Conservation (phyloP, 2,113 vertebrate species). For the Myotis davidii region DNA sequence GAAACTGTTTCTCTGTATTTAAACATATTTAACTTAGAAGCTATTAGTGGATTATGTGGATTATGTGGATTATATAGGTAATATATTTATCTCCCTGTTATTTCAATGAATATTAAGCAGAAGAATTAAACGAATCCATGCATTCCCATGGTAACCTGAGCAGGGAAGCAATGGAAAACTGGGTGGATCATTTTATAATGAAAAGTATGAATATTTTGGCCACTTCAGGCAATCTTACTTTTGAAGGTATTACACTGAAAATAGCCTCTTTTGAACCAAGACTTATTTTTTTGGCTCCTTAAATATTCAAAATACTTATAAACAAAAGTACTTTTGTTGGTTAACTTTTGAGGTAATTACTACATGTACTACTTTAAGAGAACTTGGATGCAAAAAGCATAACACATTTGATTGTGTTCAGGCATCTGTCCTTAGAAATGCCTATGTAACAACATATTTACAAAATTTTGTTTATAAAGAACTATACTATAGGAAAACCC, state of each 20-base stretch:
- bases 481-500: neutral
- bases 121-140: neutral
- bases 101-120: slow-evolving; percentile 15
- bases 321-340: slow-evolving; percentile 11
- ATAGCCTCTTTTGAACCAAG: neutral
- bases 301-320: slow-evolving; percentile 7
- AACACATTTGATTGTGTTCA: neutral
- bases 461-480: neutral
- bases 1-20: slow-evolving; percentile 7
- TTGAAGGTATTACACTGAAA: neutral
- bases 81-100: neutral
- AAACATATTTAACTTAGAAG: slow-evolving; percentile 38
- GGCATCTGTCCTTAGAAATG: neutral
- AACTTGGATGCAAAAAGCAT: neutral
- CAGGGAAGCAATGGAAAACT: neutral
- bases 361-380: neutral
- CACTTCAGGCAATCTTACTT: neutral
- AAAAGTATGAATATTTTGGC: slow-evolving; percentile 32
- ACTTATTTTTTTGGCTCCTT: neutral
- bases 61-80: neutral
- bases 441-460: neutral
- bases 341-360: neutral
- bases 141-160: neutral
- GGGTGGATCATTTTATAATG: neutral
- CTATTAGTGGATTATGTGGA: slow-evolving; percentile 21